Evolutionary conservation across 2,888 invertebrate species (phyloP), one percentile per base, ranked within the genome.

Genomic region (Stratiomys singularior): DNA sequence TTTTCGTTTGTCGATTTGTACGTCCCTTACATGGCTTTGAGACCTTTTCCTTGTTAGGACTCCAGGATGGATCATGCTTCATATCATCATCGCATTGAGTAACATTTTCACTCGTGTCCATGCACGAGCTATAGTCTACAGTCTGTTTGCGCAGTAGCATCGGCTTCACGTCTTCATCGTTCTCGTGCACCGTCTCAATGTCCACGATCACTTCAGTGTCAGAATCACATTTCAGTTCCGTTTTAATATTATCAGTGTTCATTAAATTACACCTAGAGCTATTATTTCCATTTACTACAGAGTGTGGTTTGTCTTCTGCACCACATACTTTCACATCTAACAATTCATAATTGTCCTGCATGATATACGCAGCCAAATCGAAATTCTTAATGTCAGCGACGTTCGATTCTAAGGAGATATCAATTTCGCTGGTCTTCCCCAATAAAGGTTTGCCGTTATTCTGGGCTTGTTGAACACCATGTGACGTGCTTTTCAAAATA

Each of bases 171-270:
- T 76, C 46, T 56, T 72, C 56, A 11, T 69, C 84, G 28, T 82
- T 81, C 81, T 87, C 86, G 30, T 71, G 78, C 25, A 87, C 82
- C 0, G 87, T 87, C 81, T 87, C 87, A 47, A 87, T 85, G 81
- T 87, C 87, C 30, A 87, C 85, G 69, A 86, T 86, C n/a, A 84
- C 84, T 81, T 87, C 87, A 0, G 85, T 85, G 69, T 87, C 87
- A 4, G 84, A 83, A 77, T 86, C 66, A 58, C 23, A 18, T 66
- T 66, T 77, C 18, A 44, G 28, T 47, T 76, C 64, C 18, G 18
- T 46, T 64, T 76, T 63, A 18, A 76, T 64, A 47, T 76, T 15
- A n/a, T 47, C 47, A 28, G 27, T 5, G n/a, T 18, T 58, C 11
- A 18, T 15, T 56, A 21, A 21, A 30, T 21, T 56, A 72, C 28